These are phyloP conservation scores for Xerus rutilus DNA, from an alignment of 2,797 vertebrate genomes.

Conservation along the genomic window DNA sequence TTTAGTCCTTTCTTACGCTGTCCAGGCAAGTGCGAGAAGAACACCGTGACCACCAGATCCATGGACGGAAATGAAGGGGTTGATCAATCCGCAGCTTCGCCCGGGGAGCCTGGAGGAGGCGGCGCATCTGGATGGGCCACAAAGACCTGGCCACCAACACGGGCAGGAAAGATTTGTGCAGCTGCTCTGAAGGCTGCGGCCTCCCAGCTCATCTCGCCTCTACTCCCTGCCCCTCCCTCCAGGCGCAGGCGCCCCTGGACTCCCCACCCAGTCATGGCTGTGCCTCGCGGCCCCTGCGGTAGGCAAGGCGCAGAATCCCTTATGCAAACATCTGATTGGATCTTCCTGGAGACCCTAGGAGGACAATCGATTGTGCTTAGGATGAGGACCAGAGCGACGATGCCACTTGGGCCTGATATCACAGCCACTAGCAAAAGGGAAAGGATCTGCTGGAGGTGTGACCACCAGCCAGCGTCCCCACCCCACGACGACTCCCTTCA, in stretches of 20 bases:
- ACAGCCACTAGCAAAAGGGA: background rate
- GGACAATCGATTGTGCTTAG: background rate
- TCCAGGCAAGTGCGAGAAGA: background rate
- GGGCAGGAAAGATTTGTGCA: no score
- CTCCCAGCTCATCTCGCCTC: background rate
- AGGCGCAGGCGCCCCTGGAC: background rate
- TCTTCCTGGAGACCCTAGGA: background rate
- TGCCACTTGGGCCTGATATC: background rate
- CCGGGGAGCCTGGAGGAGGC: no score
- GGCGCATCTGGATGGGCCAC: no score
- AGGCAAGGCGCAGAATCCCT: no score
- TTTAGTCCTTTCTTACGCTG: fast-evolving
- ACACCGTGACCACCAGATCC: background rate
- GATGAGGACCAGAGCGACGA: background rate
- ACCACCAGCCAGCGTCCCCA: background rate
- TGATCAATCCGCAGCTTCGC: background rate
- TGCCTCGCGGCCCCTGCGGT: no score
- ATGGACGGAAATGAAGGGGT: background rate
- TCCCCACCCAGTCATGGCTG: no score
- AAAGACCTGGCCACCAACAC: no score
- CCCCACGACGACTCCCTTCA: background rate
- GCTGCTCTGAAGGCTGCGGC: no score
- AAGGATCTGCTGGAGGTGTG: background rate
- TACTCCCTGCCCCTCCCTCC: background rate
- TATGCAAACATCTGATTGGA: background rate